phyloP scores from a whole-genome alignment of 2,888 invertebrate species.

The Quadroppia sp. region DNA sequence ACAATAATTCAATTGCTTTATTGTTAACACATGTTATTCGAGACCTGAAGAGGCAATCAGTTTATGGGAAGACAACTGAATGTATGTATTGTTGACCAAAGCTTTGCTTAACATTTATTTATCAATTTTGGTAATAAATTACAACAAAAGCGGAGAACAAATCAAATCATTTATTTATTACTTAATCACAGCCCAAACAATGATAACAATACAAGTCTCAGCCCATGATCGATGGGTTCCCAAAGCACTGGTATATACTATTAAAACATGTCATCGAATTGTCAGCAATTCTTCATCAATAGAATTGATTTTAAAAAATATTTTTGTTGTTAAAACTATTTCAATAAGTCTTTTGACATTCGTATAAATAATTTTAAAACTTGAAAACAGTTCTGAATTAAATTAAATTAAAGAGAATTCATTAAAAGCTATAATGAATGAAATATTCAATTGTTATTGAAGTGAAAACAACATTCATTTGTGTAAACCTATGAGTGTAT shows the following conservation, averaged over 20 bases:
- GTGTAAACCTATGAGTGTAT: background rate
- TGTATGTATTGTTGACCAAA: background rate
- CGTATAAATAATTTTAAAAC: conserved; percentile 4
- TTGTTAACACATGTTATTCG: conserved; percentile 27
- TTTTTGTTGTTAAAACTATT: background rate
- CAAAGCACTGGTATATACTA: background rate
- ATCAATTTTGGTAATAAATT: conserved; percentile 18
- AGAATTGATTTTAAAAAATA: conserved; percentile 23
- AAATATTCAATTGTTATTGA: background rate
- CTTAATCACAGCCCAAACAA: conserved; percentile 35
- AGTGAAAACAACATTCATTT: conserved; percentile 9
- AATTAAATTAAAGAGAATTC: conserved; percentile 8
- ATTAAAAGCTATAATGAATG: background rate
- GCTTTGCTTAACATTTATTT: conserved; percentile 20
- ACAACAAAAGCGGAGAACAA: background rate
- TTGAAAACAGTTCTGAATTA: background rate
- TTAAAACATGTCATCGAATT: conserved; percentile 33
- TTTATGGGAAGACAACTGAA: background rate
- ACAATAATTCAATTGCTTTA: conserved; percentile 32
- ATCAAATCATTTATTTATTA: conserved; percentile 34
- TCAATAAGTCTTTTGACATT: conserved; percentile 3
- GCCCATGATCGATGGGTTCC: conserved; percentile 12
- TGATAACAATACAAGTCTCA: conserved; percentile 25
- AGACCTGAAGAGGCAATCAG: conserved; percentile 23
- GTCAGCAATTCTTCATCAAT: conserved; percentile 25